A percentile compares a stretch with the other conserved stretches of the same genome.
These are phyloP conservation scores for Drosophila insularis DNA, from an alignment of 1,140 invertebrate genomes.

Conservation along the genomic window DNA sequence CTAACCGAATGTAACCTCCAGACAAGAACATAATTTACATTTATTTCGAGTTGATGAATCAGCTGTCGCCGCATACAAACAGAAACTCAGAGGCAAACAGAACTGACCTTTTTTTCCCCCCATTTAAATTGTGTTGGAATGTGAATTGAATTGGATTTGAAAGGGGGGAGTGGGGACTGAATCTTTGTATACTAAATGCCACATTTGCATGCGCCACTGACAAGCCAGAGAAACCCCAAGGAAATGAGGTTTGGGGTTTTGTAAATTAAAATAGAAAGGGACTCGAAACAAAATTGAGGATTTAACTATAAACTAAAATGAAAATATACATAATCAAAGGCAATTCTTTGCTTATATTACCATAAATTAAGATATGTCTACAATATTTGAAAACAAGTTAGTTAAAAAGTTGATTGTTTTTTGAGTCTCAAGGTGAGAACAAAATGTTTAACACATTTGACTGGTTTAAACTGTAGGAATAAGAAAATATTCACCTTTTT, in stretches of 20 bases:
- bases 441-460: too few species aligned
- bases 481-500: too few species aligned
- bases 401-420: neutral
- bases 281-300: neutral
- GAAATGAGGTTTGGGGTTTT: slow-evolving; percentile 23
- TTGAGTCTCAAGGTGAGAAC: too few species aligned
- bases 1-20: slow-evolving; percentile 14
- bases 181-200: slow-evolving; percentile 27
- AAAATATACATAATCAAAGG: neutral
- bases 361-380: neutral
- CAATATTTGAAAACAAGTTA: neutral
- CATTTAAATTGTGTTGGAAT: slow-evolving; percentile 10
- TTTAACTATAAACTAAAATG: neutral
- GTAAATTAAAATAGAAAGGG: slow-evolving; percentile 10
- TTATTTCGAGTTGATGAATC: slow-evolving; percentile 34
- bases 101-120: slow-evolving; percentile 37
- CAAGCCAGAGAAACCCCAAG: slow-evolving; percentile 29
- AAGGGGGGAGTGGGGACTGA: neutral
- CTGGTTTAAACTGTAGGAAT: too few species aligned
- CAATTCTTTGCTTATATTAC: neutral
- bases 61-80: slow-evolving; percentile 32
- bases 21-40: slow-evolving; percentile 43
- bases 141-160: neutral
- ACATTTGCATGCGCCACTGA: slow-evolving; percentile 51
- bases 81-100: slow-evolving; percentile 11